Evolutionary conservation across 2,797 vertebrate species (phyloP), one percentile per base, ranked within the genome.

Genomic region (Chrysocyon brachyurus): DNA sequence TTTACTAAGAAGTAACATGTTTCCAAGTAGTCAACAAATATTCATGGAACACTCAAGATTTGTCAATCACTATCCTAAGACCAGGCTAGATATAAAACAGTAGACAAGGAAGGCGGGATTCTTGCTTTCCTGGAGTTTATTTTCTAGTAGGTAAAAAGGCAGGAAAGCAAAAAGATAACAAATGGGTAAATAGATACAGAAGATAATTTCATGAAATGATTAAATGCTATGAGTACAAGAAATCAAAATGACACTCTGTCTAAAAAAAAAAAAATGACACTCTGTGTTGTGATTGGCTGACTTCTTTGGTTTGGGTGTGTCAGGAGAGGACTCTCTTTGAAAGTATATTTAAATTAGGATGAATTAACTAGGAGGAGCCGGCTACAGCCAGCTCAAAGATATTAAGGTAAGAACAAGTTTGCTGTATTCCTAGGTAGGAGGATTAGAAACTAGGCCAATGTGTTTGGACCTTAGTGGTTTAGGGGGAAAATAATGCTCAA

Each of bases 11-110:
- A 92, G 26, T 81, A 59, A 63, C 49, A 52, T 59, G 28, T 24
- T 84, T 94, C 49, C 36, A 31, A 66, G 3, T 87, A n/a, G 73
- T 94, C 89, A 92, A 70, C 40, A 84, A 46, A 49, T 70, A 84
- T 36, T 79, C 66, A 64, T 15, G 70, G 79, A 95, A 63, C 22
- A 66, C 3, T 24, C 66, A 46, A 6, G 15, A 75, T 86, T 79
- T 94, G 3, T 77, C 26, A 19, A 6, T 77, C 31, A 28, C 16
- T 85, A 26, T 68, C 46, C n/a, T 86, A 57, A 31, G 9, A 68
- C 21, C n/a, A 26, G 12, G 36, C 5, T 49, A 4, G 54, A 31
- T 28, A 66, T 36, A n/a, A 86, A 66, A 64, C 12, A 70, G 11
- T 66, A 6, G 28, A 63, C 19, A 66, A 54, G 16, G 4, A 31